phyloP scores from a whole-genome alignment of 2,113 vertebrate genomes.

The Physeter macrocephalus region DNA sequence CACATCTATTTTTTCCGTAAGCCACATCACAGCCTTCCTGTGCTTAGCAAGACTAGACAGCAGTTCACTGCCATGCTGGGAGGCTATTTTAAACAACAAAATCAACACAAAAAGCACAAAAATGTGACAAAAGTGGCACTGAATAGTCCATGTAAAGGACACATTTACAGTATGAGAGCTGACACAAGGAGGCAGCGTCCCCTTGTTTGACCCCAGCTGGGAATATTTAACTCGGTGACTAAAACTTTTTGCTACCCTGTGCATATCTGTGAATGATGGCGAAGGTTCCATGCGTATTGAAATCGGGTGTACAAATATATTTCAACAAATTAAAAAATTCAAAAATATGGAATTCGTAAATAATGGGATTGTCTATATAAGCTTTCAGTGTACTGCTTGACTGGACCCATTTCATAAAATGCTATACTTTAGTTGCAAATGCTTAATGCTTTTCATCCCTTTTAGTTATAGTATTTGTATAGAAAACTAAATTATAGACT shows the following conservation, averaged over 20 bases:
- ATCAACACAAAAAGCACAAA: neutral
- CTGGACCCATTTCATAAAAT: neutral
- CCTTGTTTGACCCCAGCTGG: neutral
- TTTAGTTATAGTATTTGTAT: neutral
- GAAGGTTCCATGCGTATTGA: neutral
- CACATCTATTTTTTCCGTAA: neutral
- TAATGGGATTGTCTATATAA: neutral
- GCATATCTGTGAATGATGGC: neutral
- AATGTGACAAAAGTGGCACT: neutral
- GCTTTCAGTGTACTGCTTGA: neutral
- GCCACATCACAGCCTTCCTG: neutral
- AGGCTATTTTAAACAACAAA: neutral
- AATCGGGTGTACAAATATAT: neutral
- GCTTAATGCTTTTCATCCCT: neutral
- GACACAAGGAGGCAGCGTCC: neutral
- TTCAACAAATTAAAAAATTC: neutral
- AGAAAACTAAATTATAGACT: neutral
- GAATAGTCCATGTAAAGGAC: neutral
- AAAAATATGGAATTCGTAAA: neutral
- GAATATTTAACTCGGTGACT: neutral
- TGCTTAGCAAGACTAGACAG: neutral
- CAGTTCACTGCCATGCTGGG: neutral
- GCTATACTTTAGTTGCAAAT: conserved; percentile 6
- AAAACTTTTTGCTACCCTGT: neutral
- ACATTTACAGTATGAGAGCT: neutral